Base-by-base conservation (phyloP, 2,113 vertebrate species). In the Gila orcuttii region DNA sequence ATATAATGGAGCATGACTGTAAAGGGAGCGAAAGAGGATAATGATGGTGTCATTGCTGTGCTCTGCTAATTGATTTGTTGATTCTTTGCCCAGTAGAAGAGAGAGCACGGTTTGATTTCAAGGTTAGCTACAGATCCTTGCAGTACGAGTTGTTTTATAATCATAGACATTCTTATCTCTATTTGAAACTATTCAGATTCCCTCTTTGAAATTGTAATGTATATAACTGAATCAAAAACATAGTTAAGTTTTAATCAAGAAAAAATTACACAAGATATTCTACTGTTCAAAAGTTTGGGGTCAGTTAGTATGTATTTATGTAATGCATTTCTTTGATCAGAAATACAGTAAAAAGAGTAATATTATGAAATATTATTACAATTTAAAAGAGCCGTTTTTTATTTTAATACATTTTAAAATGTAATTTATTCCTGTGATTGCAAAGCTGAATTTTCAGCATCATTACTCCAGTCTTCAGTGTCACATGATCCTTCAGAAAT, bases 11-110 rank as follows among this genome's bases (percentile, higher is more conserved):
- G 45, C 85, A 50, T 75, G 50, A 60, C 45, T 68, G 52, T 83
- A 91, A 87, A 87, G 59, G 5, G 28, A 86, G 60, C 60, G 23
- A 45, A 62, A 79, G 42, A 88, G 89, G 81, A 45, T 55, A 68
- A 66, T 83, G 55, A 78, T 69, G 79, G 79, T 79, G 39, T 42
- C 80, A 60, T 87, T n/a, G 21, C 77, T 71, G 82, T 76, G 75
- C 31, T 87, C 36, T 80, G 31, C 76, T 74, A 31, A 87, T 83
- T 86, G 79, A 25, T 85, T 77, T 82, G 85, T 85, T 85, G 86
- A 85, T 79, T 71, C 39, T 73, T 86, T 60, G 85, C 69, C 73
- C 86, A 82, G 86, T 60, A 12, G 69, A 68, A 80, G 19, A 68
- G 21, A 73, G 23, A 39, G 31, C 11, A 80, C 12, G 59, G 68